Evolutionary conservation across 2,888 invertebrate species (phyloP), one percentile per base, ranked within the genome.

Genomic region (Pammene fasciana): DNA sequence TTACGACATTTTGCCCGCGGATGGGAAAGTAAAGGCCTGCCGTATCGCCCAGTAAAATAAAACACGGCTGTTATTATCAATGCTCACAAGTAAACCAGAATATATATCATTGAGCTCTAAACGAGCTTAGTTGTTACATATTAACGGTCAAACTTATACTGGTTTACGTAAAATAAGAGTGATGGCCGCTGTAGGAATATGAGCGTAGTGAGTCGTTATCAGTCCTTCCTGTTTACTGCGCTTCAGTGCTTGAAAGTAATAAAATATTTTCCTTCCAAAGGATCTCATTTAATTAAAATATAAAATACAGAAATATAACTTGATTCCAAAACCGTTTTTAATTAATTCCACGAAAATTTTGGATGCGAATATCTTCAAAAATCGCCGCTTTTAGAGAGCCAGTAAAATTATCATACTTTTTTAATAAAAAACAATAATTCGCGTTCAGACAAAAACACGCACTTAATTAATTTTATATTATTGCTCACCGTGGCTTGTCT

Each of bases 191-290:
- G 6, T 18, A 48, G 16, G 16, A 16, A 48, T 16, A 48, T 7
- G 14, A 56, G 38, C 10, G 38, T 10, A 56, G 36, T 14, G 46
- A 46, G 60, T 48, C 60, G 60, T 60, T 60, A 60, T 60, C 60
- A 60, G 46, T 48, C 60, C 14, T 4, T 36, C 14, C 48, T 60
- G 60, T 60, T 60, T 46, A 60, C 45, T 45, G 26, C 60, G 26
- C 46, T 60, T 48, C 48, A 46, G 34, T 10, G 45, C 59, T 60
- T 48, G 36, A 48, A 60, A 26, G 46, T 11, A 13, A 60, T 60
- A 60, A 48, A 48, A 48, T 46, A 16, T 3, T 11, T 34, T 46
- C 10, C 0, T 34, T 46, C 10, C 0, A 14, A 60, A 60, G 36
- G 10, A 26, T 48, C 46, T 16, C 46, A 11, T 60, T 60, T 60